Conservation (phyloP, 2,888 invertebrate species). For the Lymantria dispar region DNA sequence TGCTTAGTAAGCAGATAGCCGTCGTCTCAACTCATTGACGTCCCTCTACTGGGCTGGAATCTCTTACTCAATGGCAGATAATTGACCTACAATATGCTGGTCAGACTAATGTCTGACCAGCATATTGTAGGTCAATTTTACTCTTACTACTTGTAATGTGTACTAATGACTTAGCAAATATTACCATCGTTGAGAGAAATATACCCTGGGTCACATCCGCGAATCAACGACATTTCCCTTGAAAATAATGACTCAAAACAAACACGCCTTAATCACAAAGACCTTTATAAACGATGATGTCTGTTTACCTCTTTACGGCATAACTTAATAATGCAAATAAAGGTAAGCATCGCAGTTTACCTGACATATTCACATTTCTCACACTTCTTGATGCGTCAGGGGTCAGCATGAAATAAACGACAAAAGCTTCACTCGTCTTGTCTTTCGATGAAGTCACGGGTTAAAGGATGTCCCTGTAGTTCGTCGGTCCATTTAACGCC, state of each 20-base stretch:
- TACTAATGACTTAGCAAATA: slow-evolving; percentile 1
- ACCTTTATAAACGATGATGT: slow-evolving; percentile 65
- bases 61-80: too few relatives aligned
- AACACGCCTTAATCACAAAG: slow-evolving; percentile 68
- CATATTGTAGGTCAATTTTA: too few relatives aligned
- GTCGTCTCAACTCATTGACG: too few relatives aligned
- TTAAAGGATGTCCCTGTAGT: slow-evolving; percentile 43
- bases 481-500: slow-evolving; percentile 65
- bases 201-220: slow-evolving; percentile 44
- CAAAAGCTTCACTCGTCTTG: slow-evolving; percentile 28
- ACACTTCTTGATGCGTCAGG: slow-evolving; percentile 41
- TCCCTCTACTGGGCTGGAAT: too few relatives aligned
- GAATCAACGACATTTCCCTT: slow-evolving; percentile 51
- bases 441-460: slow-evolving; percentile 50
- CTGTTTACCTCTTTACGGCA: slow-evolving; percentile 66
- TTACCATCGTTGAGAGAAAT: slow-evolving; percentile 16
- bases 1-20: too few relatives aligned
- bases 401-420: slow-evolving; percentile 34
- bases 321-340: slow-evolving; percentile 64
- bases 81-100: too few relatives aligned
- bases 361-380: slow-evolving; percentile 55
- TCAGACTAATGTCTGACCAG: too few relatives aligned
- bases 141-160: too few relatives aligned
- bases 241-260: slow-evolving; percentile 65
- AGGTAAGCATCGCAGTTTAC: slow-evolving; percentile 54